Percentiles rank a stretch among this genome's conserved stretches.
These are phyloP conservation scores for Hemaris fuciformis DNA, from an alignment of 2,888 invertebrate species.

Conservation along the genomic window DNA sequence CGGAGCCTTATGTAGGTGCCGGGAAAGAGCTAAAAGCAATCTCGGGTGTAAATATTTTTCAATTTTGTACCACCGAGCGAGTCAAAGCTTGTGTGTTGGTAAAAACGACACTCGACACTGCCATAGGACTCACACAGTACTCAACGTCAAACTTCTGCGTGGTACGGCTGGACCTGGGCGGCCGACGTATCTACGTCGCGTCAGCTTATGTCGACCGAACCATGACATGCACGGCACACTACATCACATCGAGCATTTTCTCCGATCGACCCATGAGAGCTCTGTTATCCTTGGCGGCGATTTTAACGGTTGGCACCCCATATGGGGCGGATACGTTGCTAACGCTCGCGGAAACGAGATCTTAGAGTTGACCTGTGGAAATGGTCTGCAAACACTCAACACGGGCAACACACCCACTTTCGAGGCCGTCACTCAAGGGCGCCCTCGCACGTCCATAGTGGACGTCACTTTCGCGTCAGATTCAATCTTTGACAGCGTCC, in stretches of 20 bases:
- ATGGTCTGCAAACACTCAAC: conserved; percentile 17
- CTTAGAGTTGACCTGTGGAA: neutral
- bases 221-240: conserved; percentile 12
- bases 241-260: conserved; percentile 7
- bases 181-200: neutral
- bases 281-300: conserved; percentile 25
- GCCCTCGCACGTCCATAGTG: conserved; percentile 12
- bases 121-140: conserved; percentile 14
- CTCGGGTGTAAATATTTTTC: conserved; percentile 6
- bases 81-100: conserved; percentile 15
- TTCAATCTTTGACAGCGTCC: neutral
- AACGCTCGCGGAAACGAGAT: conserved; percentile 16
- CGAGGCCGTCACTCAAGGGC: conserved; percentile 14
- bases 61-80: neutral
- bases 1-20: conserved; percentile 18
- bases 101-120: neutral
- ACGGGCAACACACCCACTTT: conserved; percentile 22
- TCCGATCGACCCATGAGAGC: neutral
- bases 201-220: conserved; percentile 24
- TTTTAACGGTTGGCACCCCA: conserved; percentile 29
- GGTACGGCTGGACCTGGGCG: neutral
- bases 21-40: neutral
- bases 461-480: neutral
- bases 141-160: conserved; percentile 17
- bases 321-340: conserved; percentile 22